A percentile compares a stretch with the other conserved stretches of the same genome.
Evolutionary conservation across 2,888 invertebrate genomes (phyloP).

Genomic region (Theretra japonica): DNA sequence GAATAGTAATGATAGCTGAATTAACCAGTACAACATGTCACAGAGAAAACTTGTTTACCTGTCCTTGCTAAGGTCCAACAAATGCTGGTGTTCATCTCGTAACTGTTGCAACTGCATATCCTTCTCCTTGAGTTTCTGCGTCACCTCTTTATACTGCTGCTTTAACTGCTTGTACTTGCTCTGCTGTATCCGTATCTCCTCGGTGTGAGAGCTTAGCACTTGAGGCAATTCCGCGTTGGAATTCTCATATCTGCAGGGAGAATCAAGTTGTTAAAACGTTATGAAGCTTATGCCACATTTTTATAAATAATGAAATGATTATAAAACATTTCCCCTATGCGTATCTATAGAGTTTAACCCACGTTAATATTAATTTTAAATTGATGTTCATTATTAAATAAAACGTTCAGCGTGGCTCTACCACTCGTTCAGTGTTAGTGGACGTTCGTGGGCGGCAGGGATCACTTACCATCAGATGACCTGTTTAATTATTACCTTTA

Average conservation of each 20-base stretch:
- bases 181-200: slow-evolving; percentile 90
- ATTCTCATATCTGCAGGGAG: slow-evolving; percentile 87
- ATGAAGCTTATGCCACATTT: neutral
- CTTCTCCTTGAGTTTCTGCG: slow-evolving; percentile 87
- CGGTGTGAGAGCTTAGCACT: slow-evolving; percentile 90
- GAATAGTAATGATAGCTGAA: neutral
- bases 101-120: slow-evolving; percentile 87
- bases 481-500: no score
- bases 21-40: neutral
- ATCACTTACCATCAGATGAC: no score
- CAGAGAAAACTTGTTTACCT: slow-evolving; percentile 69
- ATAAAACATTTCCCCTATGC: no score
- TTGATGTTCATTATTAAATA: no score
- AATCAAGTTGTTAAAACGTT: neutral
- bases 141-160: slow-evolving; percentile 85
- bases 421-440: no score
- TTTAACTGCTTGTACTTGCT: slow-evolving; percentile 88
- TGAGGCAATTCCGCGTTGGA: slow-evolving; percentile 91
- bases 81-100: slow-evolving; percentile 88
- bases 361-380: no score
- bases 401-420: no score
- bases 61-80: slow-evolving; percentile 89
- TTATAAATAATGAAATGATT: neutral
- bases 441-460: no score
- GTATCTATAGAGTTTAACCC: no score